Base-by-base conservation (phyloP, 37 sponge, comb jelly and placozoan genomes). In the Hormiphora californensis region DNA sequence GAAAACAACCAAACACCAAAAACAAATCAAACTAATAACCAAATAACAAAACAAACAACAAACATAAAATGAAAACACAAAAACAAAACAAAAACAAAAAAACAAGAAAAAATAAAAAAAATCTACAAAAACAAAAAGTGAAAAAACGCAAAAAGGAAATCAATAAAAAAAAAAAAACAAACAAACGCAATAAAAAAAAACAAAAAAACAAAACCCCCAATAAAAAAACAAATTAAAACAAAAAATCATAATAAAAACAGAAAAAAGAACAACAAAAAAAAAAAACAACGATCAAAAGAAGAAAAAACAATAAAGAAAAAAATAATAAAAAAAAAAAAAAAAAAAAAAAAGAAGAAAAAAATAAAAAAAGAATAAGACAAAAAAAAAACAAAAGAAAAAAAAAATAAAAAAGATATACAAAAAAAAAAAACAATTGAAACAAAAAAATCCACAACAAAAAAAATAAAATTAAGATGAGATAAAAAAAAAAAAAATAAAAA, bases 401-500 rank as follows among this genome's bases (percentile, higher is more conserved):
- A n/a, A 5, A 17, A 57, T 25, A 57, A n/a, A 57, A 57, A 57
- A 7, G 27, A 57, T 25, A 57, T 25, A 57, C 11, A 57, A 57
- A 17, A 7, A 57, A 57, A 57, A 57, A n/a, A n/a, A 57, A 57
- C 7, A 57, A 57, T 5, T 25, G 22, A 57, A 57, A 57, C 11
- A 57, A n/a, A 17, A 17, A n/a, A n/a, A 7, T 25, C 11, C 11
- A 57, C 7, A 57, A 57, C 7, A 57, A n/a, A 7, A 57, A 57
- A 57, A 57, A 57, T 25, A 57, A 57, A n/a, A 17, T 25, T 25
- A 57, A n/a, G 22, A 57, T 25, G 7, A 17, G 7, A 57, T 25
- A 57, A 57, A 57, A 57, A 57, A 57, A 57, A 57, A 57, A n/a
- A 57, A 57, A 57, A 17, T 23, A 57, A 57, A n/a, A n/a, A 7